These are phyloP conservation scores for Pleuronectes platessa DNA, from an alignment of 2,113 vertebrate genomes.

Conservation along the genomic window DNA sequence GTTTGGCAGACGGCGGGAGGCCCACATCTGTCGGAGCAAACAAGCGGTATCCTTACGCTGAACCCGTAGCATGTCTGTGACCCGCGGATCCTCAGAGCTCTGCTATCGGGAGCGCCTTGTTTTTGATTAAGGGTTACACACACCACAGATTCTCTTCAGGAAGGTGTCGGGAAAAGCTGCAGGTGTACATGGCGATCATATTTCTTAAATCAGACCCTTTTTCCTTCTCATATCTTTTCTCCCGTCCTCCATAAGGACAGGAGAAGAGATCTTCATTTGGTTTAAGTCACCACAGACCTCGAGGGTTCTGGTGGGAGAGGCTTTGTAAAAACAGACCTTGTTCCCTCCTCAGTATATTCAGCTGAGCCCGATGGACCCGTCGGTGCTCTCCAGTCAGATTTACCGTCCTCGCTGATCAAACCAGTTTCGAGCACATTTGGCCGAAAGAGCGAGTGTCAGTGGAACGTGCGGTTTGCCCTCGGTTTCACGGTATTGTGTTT, in stretches of 20 bases:
- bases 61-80: slow-evolving; percentile 53
- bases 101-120: slow-evolving; percentile 11
- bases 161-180: slow-evolving; percentile 7
- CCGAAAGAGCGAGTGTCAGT: slow-evolving; percentile 39
- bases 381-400: slow-evolving; percentile 34
- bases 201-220: neutral
- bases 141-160: neutral
- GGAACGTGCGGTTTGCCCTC: slow-evolving; percentile 30
- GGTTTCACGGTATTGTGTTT: slow-evolving; percentile 43
- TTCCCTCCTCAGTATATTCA: slow-evolving; percentile 18
- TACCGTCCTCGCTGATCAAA: slow-evolving; percentile 27
- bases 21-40: slow-evolving; percentile 54
- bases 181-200: slow-evolving; percentile 7
- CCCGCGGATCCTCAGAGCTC: slow-evolving; percentile 26
- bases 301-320: slow-evolving; percentile 28
- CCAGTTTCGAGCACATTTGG: slow-evolving; percentile 21
- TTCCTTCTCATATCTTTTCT: no score
- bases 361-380: slow-evolving; percentile 1
- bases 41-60: slow-evolving; percentile 35
- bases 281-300: slow-evolving; percentile 2
- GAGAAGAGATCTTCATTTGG: slow-evolving; percentile 2
- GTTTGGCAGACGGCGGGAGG: slow-evolving; percentile 52
- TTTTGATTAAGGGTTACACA: no score
- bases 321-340: slow-evolving; percentile 24
- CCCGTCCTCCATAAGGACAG: neutral